Base-by-base conservation (phyloP, 2,113 vertebrate species). In the Sialia sialis region DNA sequence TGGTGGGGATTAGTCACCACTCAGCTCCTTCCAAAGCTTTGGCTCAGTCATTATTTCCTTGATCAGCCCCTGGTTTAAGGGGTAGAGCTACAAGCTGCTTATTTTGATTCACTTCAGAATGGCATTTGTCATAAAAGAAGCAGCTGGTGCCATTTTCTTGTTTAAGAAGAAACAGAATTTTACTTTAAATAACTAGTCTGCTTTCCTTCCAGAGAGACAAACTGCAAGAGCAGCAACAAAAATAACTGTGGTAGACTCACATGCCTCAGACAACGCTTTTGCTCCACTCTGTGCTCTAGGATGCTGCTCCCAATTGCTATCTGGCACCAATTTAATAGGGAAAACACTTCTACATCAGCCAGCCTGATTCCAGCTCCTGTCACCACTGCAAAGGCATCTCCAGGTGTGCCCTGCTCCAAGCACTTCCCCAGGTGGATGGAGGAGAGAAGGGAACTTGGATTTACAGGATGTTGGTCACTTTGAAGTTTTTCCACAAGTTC, bases 111-210 rank as follows among this genome's bases (percentile, higher is more conserved):
- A 32, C 38, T 87, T 78, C 90, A 95, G 88, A 73, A 87, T 38
- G 41, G 38, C 51, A 67, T 88, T 93, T 58, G 27, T 87, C 95
- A 94, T 95, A 43, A 91, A 91, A 96, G 77, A 60, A 96, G 95
- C 91, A 95, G 92, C 82, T 95, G 94, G 85, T 93, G 84, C 91
- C 96, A 84, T 72, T 92, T 95, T 94, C 87, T 62, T 94, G 19
- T 84, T 88, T 29, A 70, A 72, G 67, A 80, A 87, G 87, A 89
- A 94, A 95, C 62, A 69, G 19, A 62, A 43, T 89, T 76, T 83
- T 41, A 75, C 96, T 97, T 95, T 85, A 96, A 97, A 96, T 97
- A 82, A 85, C 84, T 54, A 96, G 76, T 76, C 94, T 97, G 93
- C 81, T 97, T 95, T 68, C 84, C 68, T 94, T 87, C 89, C 56